Base-by-base conservation (phyloP, 1,140 invertebrate genomes). In the Nasonia vitripennis region DNA sequence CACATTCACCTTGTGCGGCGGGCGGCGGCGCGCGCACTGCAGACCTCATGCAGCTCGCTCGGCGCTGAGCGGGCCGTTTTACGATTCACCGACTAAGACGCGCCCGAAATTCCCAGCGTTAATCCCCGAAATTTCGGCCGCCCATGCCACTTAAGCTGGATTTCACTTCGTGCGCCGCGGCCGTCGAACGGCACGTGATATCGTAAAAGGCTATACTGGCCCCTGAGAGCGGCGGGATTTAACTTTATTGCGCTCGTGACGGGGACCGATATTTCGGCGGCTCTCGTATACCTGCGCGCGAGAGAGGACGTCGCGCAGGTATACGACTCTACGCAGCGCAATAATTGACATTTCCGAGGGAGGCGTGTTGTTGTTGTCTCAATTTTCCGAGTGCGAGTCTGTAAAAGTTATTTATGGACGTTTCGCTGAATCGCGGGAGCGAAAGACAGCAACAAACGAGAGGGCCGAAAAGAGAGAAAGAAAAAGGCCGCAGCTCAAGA, bases 201-300 rank as follows among this genome's bases (percentile, higher is more conserved):
- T 81, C 37, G 37, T 81, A 48, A 81, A 71, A 23, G 20, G 20
- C 2, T 14, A 6, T 45, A 20, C 34, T 34, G 14, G 17, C 0
- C 55, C 6, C 4, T 1, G 6, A 62, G 12, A 27, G 11, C 23
- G 27, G 6, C 1, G 67, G 23, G 48, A 48, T 55, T 62, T 62
- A 62, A 62, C 55, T 55, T 78, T 78, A 78, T 78, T 78, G 77
- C 55, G 55, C 5, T 62, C 55, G 55, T 62, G 55, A 62, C 55
- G n/a, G 55, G 55, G 55, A 20, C 55, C 55, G 55, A 31, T 55
- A 34, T 51, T 78, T 78, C 31, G 23, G 55, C 14, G 27, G 27
- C 14, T 62, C 14, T n/a, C 20, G 3, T 62, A 62, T 62, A 62
- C 55, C 55, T 62, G 55, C 55, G 17, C 55, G 27, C 27, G 27